phyloP scores from a whole-genome alignment of 2,888 invertebrate species.

The Drosophila pegasa region DNA sequence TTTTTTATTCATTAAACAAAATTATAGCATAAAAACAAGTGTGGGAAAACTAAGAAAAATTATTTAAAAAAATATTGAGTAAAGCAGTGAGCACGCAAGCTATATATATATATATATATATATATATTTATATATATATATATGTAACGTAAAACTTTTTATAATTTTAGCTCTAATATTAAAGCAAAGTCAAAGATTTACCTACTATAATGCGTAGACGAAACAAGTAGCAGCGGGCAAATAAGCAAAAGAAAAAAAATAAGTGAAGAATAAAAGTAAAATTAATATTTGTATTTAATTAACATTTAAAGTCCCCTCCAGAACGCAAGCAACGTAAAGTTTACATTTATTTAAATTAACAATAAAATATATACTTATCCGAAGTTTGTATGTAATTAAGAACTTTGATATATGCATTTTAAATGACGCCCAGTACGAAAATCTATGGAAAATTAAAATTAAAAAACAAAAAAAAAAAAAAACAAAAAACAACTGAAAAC shows the following conservation, averaged over 20 bases:
- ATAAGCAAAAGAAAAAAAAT: slow-evolving; percentile 20
- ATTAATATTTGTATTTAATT: slow-evolving; percentile 44
- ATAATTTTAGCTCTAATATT: slow-evolving; percentile 73
- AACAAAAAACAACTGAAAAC: slow-evolving; percentile 13
- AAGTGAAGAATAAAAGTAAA: slow-evolving; percentile 13
- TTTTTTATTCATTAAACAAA: no score
- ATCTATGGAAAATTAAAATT: slow-evolving; percentile 39
- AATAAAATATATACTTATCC: slow-evolving; percentile 47
- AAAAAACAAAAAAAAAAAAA: slow-evolving; percentile 10
- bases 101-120: slow-evolving; percentile 11
- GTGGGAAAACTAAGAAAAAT: not conserved
- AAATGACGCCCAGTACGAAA: slow-evolving; percentile 65
- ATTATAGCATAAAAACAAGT: slow-evolving; percentile 1
- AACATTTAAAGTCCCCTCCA: slow-evolving; percentile 53
- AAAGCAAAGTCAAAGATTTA: slow-evolving; percentile 72
- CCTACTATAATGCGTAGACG: slow-evolving; percentile 45
- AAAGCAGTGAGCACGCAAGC: slow-evolving; percentile 25
- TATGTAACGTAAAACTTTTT: slow-evolving; percentile 47
- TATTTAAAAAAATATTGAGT: slow-evolving; percentile 26
- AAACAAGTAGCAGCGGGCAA: slow-evolving; percentile 52
- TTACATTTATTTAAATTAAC: slow-evolving; percentile 54
- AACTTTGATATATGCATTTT: slow-evolving; percentile 79
- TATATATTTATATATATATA: slow-evolving; percentile 5
- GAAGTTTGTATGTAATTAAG: slow-evolving; percentile 61
- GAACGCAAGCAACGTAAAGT: slow-evolving; percentile 32